A percentile compares a stretch with the other conserved stretches of the same genome.
Conservation (phyloP, 1,140 invertebrate species). For the Zaprionus tsacasi region DNA sequence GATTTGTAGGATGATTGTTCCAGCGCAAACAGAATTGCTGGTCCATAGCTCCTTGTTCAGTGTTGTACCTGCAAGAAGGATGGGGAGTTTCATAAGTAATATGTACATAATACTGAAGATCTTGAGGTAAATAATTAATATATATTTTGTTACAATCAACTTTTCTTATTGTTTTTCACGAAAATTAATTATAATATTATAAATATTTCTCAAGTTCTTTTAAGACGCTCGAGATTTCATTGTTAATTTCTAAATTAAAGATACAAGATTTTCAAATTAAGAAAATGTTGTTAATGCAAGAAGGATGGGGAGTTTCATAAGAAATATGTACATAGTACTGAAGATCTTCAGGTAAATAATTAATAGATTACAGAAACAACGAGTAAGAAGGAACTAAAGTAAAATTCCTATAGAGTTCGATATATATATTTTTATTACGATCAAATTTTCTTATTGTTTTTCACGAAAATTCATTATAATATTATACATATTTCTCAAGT, state of each 20-base stretch:
- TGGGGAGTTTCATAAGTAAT: background rate
- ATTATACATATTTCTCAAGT: background rate
- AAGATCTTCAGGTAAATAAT: background rate
- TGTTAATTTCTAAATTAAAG: background rate
- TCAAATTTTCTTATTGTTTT: background rate
- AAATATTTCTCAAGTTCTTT: background rate
- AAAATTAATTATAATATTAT: background rate
- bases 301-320: background rate
- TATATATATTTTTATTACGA: too few species aligned
- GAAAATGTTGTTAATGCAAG: conserved; percentile 37
- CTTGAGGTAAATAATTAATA: background rate
- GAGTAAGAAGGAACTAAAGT: too few species aligned
- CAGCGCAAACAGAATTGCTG: conserved; percentile 97
- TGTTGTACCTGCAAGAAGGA: conserved; percentile 74
- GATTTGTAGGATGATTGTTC: conserved; percentile 96
- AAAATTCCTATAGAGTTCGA: too few species aligned
- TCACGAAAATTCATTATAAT: background rate
- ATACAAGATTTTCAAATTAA: background rate
- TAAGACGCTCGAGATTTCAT: background rate
- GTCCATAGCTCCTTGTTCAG: conserved; percentile 89
- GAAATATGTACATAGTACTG: background rate
- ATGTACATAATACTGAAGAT: background rate
- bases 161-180: background rate
- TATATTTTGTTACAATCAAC: too few species aligned
- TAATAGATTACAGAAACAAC: background rate